Evolutionary conservation across 2,113 vertebrate species (phyloP).

Genomic region (Cheirogaleus medius): DNA sequence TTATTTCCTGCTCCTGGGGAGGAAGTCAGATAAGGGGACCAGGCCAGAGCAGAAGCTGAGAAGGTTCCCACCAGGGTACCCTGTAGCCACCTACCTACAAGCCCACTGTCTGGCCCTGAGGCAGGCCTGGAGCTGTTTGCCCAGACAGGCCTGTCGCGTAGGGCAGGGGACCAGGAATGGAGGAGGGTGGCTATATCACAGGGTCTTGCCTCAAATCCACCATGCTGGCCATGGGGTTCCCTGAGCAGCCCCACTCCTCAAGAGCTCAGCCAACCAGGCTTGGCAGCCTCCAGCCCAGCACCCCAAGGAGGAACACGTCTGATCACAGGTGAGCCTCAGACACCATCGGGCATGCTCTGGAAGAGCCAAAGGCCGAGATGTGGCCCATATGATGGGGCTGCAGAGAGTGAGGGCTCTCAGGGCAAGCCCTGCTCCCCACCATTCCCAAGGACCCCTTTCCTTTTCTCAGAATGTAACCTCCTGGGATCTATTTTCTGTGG

Average conservation of each 20-base stretch:
- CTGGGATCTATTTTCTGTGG: not conserved
- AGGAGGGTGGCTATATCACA: not conserved
- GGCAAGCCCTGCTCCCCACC: not conserved
- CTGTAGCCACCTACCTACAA: not conserved
- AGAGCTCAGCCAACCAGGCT: not conserved
- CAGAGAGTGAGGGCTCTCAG: not conserved
- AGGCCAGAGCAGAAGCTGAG: not conserved
- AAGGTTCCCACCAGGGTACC: not conserved
- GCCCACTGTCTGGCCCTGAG: not conserved
- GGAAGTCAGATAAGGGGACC: not conserved
- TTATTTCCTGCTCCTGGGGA: slow-evolving; percentile 59
- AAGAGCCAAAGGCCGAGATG: not conserved
- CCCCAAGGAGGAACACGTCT: not conserved
- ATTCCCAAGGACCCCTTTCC: not conserved
- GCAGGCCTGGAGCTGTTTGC: not conserved
- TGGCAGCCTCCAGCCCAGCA: not conserved
- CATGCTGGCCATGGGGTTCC: not conserved
- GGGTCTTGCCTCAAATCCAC: not conserved
- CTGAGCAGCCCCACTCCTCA: not conserved
- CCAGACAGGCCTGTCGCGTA: not conserved
- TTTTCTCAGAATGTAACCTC: not conserved
- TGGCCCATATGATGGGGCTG: not conserved
- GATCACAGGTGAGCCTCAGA: not conserved
- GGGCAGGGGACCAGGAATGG: not conserved
- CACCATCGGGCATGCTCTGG: not conserved